A percentile compares a stretch with the other conserved stretches of the same genome.
Conservation (phyloP, 2,888 invertebrate species). For the Micoletzkya japonica region DNA sequence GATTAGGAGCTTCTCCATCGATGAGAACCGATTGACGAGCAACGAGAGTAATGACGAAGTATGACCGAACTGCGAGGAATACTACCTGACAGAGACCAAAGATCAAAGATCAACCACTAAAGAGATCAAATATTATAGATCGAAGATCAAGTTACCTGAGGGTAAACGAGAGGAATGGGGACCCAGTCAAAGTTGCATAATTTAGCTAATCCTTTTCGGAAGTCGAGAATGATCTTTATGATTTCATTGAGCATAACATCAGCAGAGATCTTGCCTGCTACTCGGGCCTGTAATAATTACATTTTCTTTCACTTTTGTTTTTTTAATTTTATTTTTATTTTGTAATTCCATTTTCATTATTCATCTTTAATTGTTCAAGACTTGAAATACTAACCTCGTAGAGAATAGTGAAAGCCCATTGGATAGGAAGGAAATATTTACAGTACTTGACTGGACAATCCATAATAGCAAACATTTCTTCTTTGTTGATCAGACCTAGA, state of each 20-base stretch:
- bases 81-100: conserved; percentile 44
- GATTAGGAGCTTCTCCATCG: conserved; percentile 36
- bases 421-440: conserved; percentile 46
- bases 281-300: conserved; percentile 39
- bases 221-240: conserved; percentile 46
- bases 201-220: conserved; percentile 44
- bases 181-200: conserved; percentile 54
- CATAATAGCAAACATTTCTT: conserved; percentile 36
- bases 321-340: too few relatives aligned
- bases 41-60: conserved; percentile 58
- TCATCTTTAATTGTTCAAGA: background rate
- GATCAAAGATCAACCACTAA: background rate
- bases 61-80: conserved; percentile 57
- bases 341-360: too few relatives aligned
- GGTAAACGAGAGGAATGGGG: conserved; percentile 57
- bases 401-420: conserved; percentile 44
- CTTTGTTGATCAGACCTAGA: conserved; percentile 42
- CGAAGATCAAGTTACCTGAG: conserved; percentile 39
- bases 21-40: conserved; percentile 53
- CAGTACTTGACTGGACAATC: conserved; percentile 36
- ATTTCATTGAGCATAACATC: conserved; percentile 50
- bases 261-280: conserved; percentile 41
- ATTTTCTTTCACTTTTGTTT: background rate
- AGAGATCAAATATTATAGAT: background rate
- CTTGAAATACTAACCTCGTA: conserved; percentile 30